Percentiles rank a stretch among this genome's conserved stretches.
phyloP scores from a whole-genome alignment of 2,797 vertebrate genomes.

The Hypotaenidia philippensis region DNA sequence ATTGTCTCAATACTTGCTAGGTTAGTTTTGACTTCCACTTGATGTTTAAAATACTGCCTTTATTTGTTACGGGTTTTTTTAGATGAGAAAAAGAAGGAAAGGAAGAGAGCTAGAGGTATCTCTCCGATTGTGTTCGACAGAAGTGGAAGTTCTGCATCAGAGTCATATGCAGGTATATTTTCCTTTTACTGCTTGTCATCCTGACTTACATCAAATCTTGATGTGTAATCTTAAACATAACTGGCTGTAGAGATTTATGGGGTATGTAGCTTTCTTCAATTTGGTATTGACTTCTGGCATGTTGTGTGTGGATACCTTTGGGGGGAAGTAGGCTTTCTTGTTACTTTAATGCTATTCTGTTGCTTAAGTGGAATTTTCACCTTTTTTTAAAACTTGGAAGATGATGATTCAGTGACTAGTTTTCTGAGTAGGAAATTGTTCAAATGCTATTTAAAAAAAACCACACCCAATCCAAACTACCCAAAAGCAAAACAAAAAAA shows the following conservation, averaged over 20 bases:
- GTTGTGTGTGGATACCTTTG: conserved; percentile 79
- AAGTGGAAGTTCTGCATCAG: conserved; percentile 92
- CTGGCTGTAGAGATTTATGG: conserved; percentile 65
- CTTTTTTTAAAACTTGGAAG: conserved; percentile 81
- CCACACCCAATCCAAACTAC: conserved; percentile 66
- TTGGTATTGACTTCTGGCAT: conserved; percentile 81
- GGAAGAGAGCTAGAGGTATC: conserved; percentile 89
- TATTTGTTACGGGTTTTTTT: conserved; percentile 57
- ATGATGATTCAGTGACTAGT: conserved; percentile 88
- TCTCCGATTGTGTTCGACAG: conserved; percentile 92
- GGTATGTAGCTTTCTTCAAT: conserved; percentile 71
- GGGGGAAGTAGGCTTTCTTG: conserved; percentile 77
- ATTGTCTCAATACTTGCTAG: background rate
- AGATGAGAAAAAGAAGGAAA: conserved; percentile 91
- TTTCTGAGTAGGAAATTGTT: conserved; percentile 85
- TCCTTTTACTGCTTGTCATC: conserved; percentile 37
- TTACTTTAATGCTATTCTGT: conserved; percentile 84
- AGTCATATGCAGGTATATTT: conserved; percentile 90
- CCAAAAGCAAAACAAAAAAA: conserved; percentile 54
- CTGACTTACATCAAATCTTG: conserved; percentile 35
- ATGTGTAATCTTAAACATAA: conserved; percentile 47
- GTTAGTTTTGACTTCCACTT: background rate
- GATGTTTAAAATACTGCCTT: background rate
- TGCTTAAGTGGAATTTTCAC: conserved; percentile 84
- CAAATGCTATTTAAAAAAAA: conserved; percentile 56